Evolutionary conservation across 1,140 invertebrate species (phyloP), one percentile per base, ranked within the genome.

Genomic region (Telenomus remus): DNA sequence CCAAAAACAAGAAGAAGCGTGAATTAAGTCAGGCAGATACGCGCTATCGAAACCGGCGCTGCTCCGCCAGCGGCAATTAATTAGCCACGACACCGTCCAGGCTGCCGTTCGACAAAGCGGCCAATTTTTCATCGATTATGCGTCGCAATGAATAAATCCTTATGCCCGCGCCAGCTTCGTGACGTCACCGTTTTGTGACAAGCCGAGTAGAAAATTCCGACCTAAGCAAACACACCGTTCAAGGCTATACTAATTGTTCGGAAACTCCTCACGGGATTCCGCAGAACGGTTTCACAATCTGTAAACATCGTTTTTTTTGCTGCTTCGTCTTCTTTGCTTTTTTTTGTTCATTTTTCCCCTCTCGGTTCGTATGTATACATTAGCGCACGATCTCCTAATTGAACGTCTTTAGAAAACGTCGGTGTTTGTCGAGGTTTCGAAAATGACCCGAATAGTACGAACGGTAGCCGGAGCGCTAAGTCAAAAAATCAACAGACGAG

Each of bases 401-500:
- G 51, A 59, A 53, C 51, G 55, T 64, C 57, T 75, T 54, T 64
- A 63, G 44, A 69, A 53, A 39, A 50, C 16, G 37, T 0, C 55
- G 63, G 12, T 71, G 54, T 72, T 72, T 72, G 48, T n/a, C 39
- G 59, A 64, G 68, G 39, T 11, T 39, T 49, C 48, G 42, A 59
- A 48, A 55, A 57, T 72, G 59, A 72, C 59, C 59, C 47, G 68
- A 35, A 54, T 60, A n/a, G n/a, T n/a, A 49, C 68, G 43, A 74
- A 80, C 80, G 76, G 82, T 82, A 80, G 81, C 78, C 65, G 48
- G 27, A 64, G 70, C 57, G 81, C 78, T 84, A 83, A 84, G 83
- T 83, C 80, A 82, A 82, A 84, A 84, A 84, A 84, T 84, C 81
- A 84, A 84, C 83, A 84, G 57, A 63, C 47, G 48, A 75, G 49